phyloP scores from a whole-genome alignment of 2,113 vertebrate species.

The Orthochromis malagaraziensis region DNA sequence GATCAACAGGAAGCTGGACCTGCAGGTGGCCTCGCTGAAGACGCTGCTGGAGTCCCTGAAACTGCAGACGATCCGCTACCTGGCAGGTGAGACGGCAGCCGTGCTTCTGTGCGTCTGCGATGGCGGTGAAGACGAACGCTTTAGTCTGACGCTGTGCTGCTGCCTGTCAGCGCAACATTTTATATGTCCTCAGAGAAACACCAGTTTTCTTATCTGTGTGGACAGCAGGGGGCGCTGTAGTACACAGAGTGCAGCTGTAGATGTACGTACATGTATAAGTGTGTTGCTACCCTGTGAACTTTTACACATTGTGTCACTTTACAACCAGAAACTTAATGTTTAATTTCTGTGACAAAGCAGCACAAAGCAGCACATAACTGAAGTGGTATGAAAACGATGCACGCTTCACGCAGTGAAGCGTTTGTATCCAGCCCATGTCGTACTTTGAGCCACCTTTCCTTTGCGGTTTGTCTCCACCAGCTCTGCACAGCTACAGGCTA shows the following conservation, averaged over 20 bases:
- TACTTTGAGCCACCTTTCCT: not conserved
- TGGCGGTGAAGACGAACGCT: not conserved
- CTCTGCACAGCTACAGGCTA: not conserved
- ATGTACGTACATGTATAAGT: not conserved
- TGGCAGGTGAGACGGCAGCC: conserved; percentile 23
- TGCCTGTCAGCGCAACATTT: not conserved
- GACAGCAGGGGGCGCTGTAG: not conserved
- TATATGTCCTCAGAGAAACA: not conserved
- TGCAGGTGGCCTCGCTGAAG: conserved; percentile 92
- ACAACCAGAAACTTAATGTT: not conserved
- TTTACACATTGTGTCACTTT: not conserved
- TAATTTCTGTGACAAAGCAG: not conserved
- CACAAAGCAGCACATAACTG: not conserved
- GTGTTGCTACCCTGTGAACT: not conserved
- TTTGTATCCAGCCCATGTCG: not conserved
- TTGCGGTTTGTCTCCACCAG: not conserved
- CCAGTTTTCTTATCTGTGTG: not conserved
- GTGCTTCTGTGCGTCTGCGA: rapidly evolving
- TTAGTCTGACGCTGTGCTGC: not conserved
- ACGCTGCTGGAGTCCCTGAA: conserved; percentile 93
- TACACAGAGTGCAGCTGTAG: not conserved
- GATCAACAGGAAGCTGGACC: conserved; percentile 90
- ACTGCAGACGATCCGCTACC: conserved; percentile 82
- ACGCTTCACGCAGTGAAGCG: not conserved
- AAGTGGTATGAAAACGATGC: not conserved